These are phyloP conservation scores for Venusia cambrica DNA, from an alignment of 2,888 invertebrate species.

Conservation along the genomic window DNA sequence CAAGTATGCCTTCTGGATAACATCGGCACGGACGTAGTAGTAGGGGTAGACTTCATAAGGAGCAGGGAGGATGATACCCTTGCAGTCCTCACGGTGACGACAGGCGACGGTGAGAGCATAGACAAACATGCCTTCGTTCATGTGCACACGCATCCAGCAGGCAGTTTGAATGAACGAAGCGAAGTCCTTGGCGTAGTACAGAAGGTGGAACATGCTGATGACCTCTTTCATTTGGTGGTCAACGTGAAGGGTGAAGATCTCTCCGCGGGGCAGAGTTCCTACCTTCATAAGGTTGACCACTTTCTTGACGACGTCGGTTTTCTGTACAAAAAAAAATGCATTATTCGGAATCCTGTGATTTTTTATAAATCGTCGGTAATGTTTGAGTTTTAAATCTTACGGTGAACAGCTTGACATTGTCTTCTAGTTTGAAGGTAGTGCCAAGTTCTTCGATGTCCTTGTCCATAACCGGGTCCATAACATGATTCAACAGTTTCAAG, in stretches of 20 bases:
- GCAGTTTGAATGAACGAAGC: slow-evolving; percentile 72
- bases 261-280: slow-evolving; percentile 79
- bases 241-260: slow-evolving; percentile 72
- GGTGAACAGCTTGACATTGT: slow-evolving; percentile 54
- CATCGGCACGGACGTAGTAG: slow-evolving; percentile 84
- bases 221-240: slow-evolving; percentile 76
- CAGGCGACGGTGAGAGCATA: slow-evolving; percentile 77
- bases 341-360: background rate
- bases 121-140: slow-evolving; percentile 81
- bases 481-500: slow-evolving; percentile 75
- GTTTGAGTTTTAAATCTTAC: slow-evolving; percentile 43
- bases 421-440: slow-evolving; percentile 62
- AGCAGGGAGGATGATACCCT: slow-evolving; percentile 75
- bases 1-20: slow-evolving; percentile 79
- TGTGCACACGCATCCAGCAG: slow-evolving; percentile 72
- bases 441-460: slow-evolving; percentile 68
- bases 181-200: slow-evolving; percentile 78
- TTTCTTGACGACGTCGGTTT: slow-evolving; percentile 78
- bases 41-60: slow-evolving; percentile 83
- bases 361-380: background rate
- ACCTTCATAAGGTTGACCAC: slow-evolving; percentile 75
- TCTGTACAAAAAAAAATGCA: slow-evolving; percentile 46
- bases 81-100: slow-evolving; percentile 74
- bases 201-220: slow-evolving; percentile 73
- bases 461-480: slow-evolving; percentile 69